These are phyloP conservation scores for Porites divaricata DNA, from an alignment of 92 coral and sea anemone species.

Conservation along the genomic window DNA sequence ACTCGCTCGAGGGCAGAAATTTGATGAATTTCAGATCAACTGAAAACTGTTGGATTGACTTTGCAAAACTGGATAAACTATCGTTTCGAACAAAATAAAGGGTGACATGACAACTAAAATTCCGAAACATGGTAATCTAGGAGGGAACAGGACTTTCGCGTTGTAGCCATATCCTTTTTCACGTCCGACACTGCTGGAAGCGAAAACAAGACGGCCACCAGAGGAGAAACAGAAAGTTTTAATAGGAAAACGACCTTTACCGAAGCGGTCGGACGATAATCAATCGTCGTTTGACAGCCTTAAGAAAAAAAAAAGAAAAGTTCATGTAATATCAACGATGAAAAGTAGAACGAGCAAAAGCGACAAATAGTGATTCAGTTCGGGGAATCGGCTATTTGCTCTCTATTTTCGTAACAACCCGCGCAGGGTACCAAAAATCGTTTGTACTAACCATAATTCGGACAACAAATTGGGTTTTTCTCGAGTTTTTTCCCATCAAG, in stretches of 20 bases:
- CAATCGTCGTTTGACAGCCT: slow-evolving; percentile 2
- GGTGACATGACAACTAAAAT: slow-evolving; percentile 8
- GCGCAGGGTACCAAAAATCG: slow-evolving; percentile 55
- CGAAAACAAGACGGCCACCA: slow-evolving; percentile 58
- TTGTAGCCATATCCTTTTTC: slow-evolving; percentile 28
- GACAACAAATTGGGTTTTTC: slow-evolving; percentile 14
- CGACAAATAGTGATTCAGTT: slow-evolving; percentile 21
- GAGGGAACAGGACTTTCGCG: slow-evolving; percentile 12
- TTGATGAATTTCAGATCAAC: slow-evolving; percentile 26
- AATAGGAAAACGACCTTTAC: slow-evolving; percentile 37
- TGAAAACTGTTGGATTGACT: slow-evolving; percentile 1
- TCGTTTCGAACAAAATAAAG: slow-evolving; percentile 9
- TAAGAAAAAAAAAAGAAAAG: slow-evolving; percentile 4
- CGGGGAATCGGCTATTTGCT: slow-evolving; percentile 36
- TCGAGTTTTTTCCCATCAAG: background rate
- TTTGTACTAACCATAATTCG: slow-evolving; percentile 22
- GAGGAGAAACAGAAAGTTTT: slow-evolving; percentile 48
- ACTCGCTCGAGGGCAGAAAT: slow-evolving; percentile 46
- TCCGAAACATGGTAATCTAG: slow-evolving; percentile 20
- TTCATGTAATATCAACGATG: background rate
- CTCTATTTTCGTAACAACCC: slow-evolving; percentile 57
- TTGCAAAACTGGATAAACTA: background rate
- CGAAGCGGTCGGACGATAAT: slow-evolving; percentile 3
- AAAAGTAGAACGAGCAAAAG: background rate
- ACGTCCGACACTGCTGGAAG: slow-evolving; percentile 51